Conservation (phyloP, 2,113 vertebrate genomes). For the Forbesichthys papilliferus region DNA sequence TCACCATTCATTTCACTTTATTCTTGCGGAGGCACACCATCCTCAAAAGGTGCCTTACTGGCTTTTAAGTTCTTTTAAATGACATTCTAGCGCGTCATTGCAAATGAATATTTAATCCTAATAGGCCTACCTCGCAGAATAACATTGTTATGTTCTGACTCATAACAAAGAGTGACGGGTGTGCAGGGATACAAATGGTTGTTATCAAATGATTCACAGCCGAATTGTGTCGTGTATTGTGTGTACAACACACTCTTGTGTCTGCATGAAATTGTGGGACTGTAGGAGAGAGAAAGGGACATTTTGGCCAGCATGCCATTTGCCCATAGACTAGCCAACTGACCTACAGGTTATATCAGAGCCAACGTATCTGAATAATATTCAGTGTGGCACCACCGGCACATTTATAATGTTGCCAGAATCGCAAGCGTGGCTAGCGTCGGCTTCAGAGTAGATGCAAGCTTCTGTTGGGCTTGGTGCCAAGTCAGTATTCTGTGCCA, state of each 20-base stretch:
- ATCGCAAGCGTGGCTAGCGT: slow-evolving; percentile 1
- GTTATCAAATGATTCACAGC: background rate
- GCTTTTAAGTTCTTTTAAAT: background rate
- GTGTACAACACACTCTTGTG: background rate
- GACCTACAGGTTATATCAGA: background rate
- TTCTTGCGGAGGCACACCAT: no score
- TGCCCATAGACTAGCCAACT: background rate
- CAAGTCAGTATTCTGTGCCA: slow-evolving; percentile 33
- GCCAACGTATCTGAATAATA: slow-evolving; percentile 24
- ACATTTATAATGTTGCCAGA: slow-evolving; percentile 21
- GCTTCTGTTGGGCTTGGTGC: slow-evolving; percentile 30
- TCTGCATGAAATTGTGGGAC: background rate
- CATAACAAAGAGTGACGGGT: no score
- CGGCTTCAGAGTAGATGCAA: slow-evolving; percentile 27
- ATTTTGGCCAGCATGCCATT: background rate
- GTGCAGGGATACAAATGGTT: background rate
- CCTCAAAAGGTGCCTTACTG: no score
- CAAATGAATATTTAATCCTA: background rate
- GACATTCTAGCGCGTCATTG: background rate
- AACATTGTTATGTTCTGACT: background rate
- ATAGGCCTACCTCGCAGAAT: background rate
- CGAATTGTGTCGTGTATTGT: background rate
- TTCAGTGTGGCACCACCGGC: slow-evolving; percentile 21
- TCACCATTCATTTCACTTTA: no score
- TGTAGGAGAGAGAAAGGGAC: background rate